Evolutionary conservation across 2,888 invertebrate species (phyloP).

Genomic region (Pemphredon lugubris): DNA sequence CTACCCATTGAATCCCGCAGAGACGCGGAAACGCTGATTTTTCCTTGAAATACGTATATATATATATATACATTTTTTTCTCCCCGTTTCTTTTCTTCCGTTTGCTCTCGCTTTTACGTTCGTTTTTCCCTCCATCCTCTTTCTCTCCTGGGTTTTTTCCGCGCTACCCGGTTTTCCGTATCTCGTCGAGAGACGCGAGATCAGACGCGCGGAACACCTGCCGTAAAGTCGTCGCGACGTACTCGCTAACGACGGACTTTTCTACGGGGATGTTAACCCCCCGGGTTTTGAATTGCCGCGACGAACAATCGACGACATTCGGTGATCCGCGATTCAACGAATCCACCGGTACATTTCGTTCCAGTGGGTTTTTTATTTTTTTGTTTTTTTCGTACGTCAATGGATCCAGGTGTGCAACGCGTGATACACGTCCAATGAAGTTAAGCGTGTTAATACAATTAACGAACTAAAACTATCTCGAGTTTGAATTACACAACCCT

Average conservation of each 20-base stretch:
- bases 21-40: conserved; percentile 2
- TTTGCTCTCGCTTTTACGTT: neutral
- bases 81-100: neutral
- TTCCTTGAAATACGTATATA: conserved; percentile 3
- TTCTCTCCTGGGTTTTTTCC: neutral
- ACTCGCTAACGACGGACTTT: conserved; percentile 30
- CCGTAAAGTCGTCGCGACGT: conserved; percentile 32
- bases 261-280: too few species aligned
- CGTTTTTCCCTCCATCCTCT: neutral
- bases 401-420: too few species aligned
- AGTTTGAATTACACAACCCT: too few species aligned
- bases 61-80: neutral
- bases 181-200: conserved; percentile 3
- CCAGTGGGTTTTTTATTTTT: too few species aligned
- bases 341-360: too few species aligned
- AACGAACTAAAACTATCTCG: too few species aligned
- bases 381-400: too few species aligned
- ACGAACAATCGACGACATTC: neutral
- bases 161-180: neutral
- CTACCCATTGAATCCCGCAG: conserved; percentile 26
- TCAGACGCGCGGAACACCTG: conserved; percentile 34
- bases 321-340: neutral
- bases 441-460: too few species aligned
- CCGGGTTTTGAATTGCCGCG: neutral
- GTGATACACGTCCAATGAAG: too few species aligned